Evolutionary conservation across 2,888 invertebrate genomes (phyloP).

Genomic region (Amblyteles armatorius): DNA sequence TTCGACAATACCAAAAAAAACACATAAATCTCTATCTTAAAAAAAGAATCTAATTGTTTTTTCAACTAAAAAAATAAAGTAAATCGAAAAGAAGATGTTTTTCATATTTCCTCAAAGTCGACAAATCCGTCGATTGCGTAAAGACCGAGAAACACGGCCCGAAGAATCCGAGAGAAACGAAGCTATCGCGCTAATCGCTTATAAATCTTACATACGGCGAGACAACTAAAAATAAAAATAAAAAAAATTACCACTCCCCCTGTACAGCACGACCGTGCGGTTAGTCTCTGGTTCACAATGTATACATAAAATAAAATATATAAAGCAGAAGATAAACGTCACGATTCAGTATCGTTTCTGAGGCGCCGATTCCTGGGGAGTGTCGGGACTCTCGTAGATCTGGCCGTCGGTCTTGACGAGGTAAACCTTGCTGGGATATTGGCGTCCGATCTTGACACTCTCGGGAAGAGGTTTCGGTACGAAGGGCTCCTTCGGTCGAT

Average conservation of each 20-base stretch:
- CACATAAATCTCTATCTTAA: not conserved
- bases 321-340: not conserved
- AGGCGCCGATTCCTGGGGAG: slow-evolving; percentile 47
- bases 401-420: slow-evolving; percentile 74
- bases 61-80: not conserved
- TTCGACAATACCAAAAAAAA: not conserved
- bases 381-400: slow-evolving; percentile 62
- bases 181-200: not conserved
- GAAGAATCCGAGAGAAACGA: not conserved
- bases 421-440: slow-evolving; percentile 80
- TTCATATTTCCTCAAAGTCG: not conserved
- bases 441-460: slow-evolving; percentile 73
- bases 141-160: not conserved
- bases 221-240: not conserved
- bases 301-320: slow-evolving; percentile 43
- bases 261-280: slow-evolving; percentile 36
- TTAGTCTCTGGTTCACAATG: slow-evolving; percentile 58
- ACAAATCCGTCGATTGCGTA: not conserved
- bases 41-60: not conserved
- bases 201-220: not conserved
- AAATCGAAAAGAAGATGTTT: not conserved
- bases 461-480: slow-evolving; percentile 78
- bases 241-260: slow-evolving; percentile 33
- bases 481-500: slow-evolving; percentile 78
- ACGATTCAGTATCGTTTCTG: slow-evolving; percentile 58